Evolutionary conservation across 1,140 invertebrate genomes (phyloP).

Genomic region (Aphaenogaster floridana): DNA sequence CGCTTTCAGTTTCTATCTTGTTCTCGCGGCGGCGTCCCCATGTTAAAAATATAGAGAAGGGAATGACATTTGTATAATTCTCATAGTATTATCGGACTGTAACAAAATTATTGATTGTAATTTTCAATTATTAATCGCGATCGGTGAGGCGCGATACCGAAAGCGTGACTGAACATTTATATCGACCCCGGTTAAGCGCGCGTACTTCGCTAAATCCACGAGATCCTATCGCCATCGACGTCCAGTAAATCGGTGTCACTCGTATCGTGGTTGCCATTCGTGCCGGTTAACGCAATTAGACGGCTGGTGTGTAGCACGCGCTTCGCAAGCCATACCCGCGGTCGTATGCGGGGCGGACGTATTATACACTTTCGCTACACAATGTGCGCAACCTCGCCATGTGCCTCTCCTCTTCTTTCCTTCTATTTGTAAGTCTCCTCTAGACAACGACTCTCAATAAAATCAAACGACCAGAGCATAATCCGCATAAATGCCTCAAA

Average conservation of each 20-base stretch:
- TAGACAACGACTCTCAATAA: background rate
- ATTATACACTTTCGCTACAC: constrained; percentile 80
- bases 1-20: constrained; percentile 49
- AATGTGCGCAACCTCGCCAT: constrained; percentile 77
- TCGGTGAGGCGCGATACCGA: constrained; percentile 32
- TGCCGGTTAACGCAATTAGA: constrained; percentile 80
- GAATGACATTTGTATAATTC: background rate
- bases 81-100: background rate
- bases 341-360: constrained; percentile 71
- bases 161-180: constrained; percentile 46
- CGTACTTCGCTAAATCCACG: constrained; percentile 65
- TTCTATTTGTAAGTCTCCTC: background rate
- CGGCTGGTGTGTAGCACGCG: constrained; percentile 76
- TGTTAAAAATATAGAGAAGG: background rate
- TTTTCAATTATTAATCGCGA: constrained; percentile 37
- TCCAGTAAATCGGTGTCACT: constrained; percentile 80
- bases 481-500: background rate
- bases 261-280: constrained; percentile 75
- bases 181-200: constrained; percentile 20
- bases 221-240: constrained; percentile 70
- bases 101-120: constrained; percentile 26
- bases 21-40: constrained; percentile 9
- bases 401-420: constrained; percentile 69
- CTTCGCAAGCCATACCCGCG: constrained; percentile 76
- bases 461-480: background rate